These are phyloP conservation scores for Ptychodera flava DNA, from an alignment of 35 echinoderm and acorn worm genomes.

Conservation along the genomic window DNA sequence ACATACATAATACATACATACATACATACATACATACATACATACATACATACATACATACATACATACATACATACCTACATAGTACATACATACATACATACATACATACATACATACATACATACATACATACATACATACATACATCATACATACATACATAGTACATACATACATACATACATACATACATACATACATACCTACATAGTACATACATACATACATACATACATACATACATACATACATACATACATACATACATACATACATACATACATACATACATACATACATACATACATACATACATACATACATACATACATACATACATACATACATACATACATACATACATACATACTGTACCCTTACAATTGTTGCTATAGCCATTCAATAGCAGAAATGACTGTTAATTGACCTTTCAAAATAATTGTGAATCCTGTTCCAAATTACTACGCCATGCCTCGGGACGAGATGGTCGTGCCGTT, in stretches of 20 bases:
- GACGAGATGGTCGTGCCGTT: neutral
- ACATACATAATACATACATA: neutral
- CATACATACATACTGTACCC: neutral
- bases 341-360: constrained; percentile 2
- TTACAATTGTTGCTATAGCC: too few relatives aligned
- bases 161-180: neutral
- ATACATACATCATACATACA: neutral
- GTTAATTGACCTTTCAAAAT: neutral
- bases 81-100: neutral
- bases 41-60: neutral
- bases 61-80: neutral
- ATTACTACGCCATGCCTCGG: neutral
- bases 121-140: neutral
- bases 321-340: neutral
- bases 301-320: neutral
- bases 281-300: neutral
- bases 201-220: neutral
- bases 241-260: neutral
- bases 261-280: neutral
- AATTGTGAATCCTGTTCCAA: neutral
- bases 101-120: neutral
- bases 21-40: neutral
- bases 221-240: neutral
- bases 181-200: neutral
- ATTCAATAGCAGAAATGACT: neutral